Evolutionary conservation across 2,888 invertebrate species (phyloP).

Genomic region (Bombylius major): DNA sequence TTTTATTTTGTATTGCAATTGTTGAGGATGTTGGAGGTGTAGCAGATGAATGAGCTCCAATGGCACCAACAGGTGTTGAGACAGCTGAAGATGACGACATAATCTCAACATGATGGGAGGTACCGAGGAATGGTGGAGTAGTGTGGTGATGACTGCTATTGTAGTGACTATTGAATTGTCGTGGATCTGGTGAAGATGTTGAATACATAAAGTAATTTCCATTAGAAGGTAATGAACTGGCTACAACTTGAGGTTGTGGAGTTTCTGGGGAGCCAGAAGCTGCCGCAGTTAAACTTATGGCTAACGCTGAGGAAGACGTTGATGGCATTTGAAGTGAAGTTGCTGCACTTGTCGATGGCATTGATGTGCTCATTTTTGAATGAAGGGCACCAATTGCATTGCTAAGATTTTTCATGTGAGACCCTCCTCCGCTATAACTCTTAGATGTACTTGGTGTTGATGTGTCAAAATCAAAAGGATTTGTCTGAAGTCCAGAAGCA

Average conservation of each 20-base stretch:
- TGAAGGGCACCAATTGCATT: constrained; percentile 30
- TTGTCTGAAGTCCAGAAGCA: constrained; percentile 27
- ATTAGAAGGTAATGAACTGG: constrained; percentile 17
- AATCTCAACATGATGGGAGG: constrained; percentile 15
- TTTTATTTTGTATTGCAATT: constrained; percentile 48
- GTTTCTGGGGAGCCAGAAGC: constrained; percentile 16
- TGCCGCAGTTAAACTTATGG: constrained; percentile 15
- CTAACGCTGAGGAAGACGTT: constrained; percentile 15
- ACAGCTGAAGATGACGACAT: neutral
- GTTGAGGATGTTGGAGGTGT: constrained; percentile 21
- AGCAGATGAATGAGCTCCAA: constrained; percentile 11
- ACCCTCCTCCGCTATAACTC: constrained; percentile 12
- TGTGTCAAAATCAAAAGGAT: constrained; percentile 31
- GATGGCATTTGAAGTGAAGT: constrained; percentile 15
- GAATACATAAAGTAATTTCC: constrained; percentile 18
- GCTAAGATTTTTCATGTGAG: constrained; percentile 27
- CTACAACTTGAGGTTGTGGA: constrained; percentile 18
- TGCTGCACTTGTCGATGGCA: constrained; percentile 19
- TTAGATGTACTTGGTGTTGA: constrained; percentile 10
- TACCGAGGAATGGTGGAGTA: constrained; percentile 22
- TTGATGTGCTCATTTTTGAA: constrained; percentile 20
- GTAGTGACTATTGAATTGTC: constrained; percentile 23
- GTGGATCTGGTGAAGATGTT: constrained; percentile 20
- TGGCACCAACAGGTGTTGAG: constrained; percentile 19
- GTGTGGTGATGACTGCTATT: constrained; percentile 18